Evolutionary conservation across 2,888 invertebrate species (phyloP).

Genomic region (Esperia sulphurella): DNA sequence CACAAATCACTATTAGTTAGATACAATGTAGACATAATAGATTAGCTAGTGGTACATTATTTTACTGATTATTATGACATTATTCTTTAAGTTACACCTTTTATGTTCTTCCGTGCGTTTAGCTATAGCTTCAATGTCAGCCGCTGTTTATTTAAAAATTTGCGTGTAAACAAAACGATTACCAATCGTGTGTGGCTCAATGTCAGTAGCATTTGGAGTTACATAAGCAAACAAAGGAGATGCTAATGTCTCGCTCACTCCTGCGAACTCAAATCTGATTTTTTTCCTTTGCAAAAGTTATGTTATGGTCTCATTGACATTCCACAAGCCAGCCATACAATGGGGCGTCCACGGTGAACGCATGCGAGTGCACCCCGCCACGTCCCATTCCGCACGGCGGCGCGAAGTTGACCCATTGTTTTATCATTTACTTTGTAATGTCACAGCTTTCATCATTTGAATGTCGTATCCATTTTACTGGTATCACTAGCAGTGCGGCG

Average conservation of each 20-base stretch:
- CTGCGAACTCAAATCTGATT: slow-evolving; percentile 9
- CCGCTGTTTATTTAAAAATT: slow-evolving; percentile 42
- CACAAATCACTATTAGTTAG: slow-evolving; percentile 52
- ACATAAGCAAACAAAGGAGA: slow-evolving; percentile 28
- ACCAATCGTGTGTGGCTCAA: slow-evolving; percentile 34
- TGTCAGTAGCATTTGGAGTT: slow-evolving; percentile 33
- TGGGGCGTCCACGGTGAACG: slow-evolving; percentile 5
- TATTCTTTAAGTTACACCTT: slow-evolving; percentile 16
- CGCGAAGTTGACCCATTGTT: slow-evolving; percentile 76
- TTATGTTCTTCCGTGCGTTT: slow-evolving; percentile 29
- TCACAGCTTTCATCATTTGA: slow-evolving; percentile 26
- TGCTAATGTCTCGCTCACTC: slow-evolving; percentile 21
- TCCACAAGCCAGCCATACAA: not conserved
- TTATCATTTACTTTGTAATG: slow-evolving; percentile 34
- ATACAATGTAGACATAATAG: slow-evolving; percentile 46
- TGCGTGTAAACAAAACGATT: slow-evolving; percentile 37
- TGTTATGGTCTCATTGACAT: not conserved
- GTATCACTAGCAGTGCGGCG: slow-evolving; percentile 27
- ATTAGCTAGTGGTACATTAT: slow-evolving; percentile 32
- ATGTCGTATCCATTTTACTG: slow-evolving; percentile 23
- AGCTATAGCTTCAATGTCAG: slow-evolving; percentile 43
- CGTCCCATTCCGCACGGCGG: slow-evolving; percentile 55
- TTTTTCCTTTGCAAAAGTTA: not conserved
- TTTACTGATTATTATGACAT: slow-evolving; percentile 19
- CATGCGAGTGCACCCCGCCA: slow-evolving; percentile 26